Conservation (phyloP, 1,140 invertebrate genomes). For the Bilobella aurantiaca region DNA sequence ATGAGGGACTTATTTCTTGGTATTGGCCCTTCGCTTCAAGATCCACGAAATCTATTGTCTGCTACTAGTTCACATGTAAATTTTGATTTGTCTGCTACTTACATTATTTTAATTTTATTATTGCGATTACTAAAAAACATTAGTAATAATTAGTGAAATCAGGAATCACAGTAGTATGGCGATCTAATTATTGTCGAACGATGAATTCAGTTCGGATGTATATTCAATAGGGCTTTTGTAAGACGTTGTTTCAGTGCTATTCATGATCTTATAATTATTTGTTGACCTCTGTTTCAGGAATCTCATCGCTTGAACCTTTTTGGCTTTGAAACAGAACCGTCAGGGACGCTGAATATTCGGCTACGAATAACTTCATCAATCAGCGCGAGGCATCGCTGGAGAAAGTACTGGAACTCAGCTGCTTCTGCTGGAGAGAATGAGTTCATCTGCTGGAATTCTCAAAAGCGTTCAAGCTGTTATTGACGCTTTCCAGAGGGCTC, state of each 20-base stretch:
- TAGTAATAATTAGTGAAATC: too few relatives aligned
- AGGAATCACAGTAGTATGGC: too few relatives aligned
- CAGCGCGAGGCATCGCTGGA: background rate
- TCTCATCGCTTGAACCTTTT: background rate
- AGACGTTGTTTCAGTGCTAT: too few relatives aligned
- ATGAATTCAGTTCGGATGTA: too few relatives aligned
- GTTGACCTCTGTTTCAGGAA: background rate
- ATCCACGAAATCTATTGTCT: background rate
- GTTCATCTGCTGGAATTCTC: constrained; percentile 2
- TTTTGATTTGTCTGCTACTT: background rate
- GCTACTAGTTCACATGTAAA: background rate
- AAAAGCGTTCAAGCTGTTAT: constrained; percentile 32
- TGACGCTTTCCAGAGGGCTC: constrained; percentile 23
- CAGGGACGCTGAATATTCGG: background rate
- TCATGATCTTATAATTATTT: background rate
- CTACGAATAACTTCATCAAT: background rate
- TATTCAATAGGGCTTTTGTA: too few relatives aligned
- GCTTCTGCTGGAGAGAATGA: background rate
- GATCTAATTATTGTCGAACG: too few relatives aligned
- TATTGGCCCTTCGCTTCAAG: background rate
- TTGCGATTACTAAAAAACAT: too few relatives aligned
- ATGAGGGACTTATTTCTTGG: background rate
- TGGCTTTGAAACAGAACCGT: background rate
- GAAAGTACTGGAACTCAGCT: background rate
- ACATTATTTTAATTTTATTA: background rate